Evolutionary conservation across 2,888 invertebrate species (phyloP), one percentile per base, ranked within the genome.

Genomic region (Pterostichus niger): DNA sequence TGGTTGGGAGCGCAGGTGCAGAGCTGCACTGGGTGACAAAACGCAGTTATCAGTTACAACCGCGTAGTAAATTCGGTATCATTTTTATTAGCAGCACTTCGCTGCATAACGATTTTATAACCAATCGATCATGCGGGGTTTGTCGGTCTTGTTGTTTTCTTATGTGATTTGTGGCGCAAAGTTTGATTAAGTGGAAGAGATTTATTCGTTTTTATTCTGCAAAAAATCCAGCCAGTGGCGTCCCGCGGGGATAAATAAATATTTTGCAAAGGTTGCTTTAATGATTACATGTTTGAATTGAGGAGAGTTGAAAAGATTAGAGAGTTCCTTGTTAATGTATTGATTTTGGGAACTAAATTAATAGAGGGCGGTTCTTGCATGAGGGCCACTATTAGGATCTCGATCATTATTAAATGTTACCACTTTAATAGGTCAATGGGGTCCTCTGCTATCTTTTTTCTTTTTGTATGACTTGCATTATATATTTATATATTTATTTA

Each of bases 111-210:
- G 68, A 64, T 64, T 64, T 64, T 44, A 71, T 7, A 17, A 71
- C 44, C 68, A 11, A 71, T 71, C 44, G 17, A 71, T 71, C 68
- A 71, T 44, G 10, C 9, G 10, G 56, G 40, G 44, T 17, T 40
- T 44, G 40, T 40, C n/a, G 44, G 44, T 6, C 31, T 71, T 44
- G 44, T 71, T 71, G 68, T 71, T 71, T 71, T 71, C 68, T 71
- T 71, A 71, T 71, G 44, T 71, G 68, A 71, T 71, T 71, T 71
- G 68, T 44, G 68, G 68, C 68, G 24, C 46, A 44, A 71, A 71
- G 17, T 71, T 71, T 44, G 68, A 71, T 71, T 71, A 71, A 71
- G 44, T 71, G 44, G 44, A 71, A 71, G 17, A 71, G 68, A 71
- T 71, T 71, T 71, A 71, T 71, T 71, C 68, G 68, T 40, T 56